These are phyloP conservation scores for Tetraodon nigroviridis DNA, from an alignment of 2,113 vertebrate genomes.

Conservation along the genomic window DNA sequence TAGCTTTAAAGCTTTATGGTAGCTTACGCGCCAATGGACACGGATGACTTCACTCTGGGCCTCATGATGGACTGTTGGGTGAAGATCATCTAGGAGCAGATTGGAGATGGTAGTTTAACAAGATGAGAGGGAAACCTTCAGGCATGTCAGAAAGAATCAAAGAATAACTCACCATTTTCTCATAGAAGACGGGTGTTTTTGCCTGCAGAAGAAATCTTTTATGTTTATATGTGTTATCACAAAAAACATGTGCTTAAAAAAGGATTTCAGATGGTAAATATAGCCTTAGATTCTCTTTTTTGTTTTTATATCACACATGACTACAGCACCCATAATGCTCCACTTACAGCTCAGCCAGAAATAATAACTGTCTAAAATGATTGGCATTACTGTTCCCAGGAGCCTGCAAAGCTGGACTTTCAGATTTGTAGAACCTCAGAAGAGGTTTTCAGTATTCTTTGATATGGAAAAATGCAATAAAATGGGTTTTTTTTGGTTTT, in stretches of 20 bases:
- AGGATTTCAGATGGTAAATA: too few species aligned
- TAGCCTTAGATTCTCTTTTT: too few species aligned
- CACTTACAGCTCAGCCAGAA: too few species aligned
- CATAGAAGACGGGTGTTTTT: conserved; percentile 80
- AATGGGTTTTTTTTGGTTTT: too few species aligned
- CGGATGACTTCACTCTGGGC: conserved; percentile 93
- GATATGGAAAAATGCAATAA: too few species aligned
- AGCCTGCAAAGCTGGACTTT: too few species aligned
- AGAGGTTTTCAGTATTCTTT: too few species aligned
- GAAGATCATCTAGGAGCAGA: conserved; percentile 85
- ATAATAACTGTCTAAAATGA: too few species aligned
- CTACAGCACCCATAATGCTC: too few species aligned
- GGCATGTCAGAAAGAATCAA: not conserved
- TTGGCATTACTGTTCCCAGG: too few species aligned
- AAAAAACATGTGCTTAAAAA: not conserved
- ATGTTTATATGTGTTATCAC: not conserved
- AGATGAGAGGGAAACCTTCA: not conserved
- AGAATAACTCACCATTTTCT: conserved; percentile 82
- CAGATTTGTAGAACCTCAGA: too few species aligned
- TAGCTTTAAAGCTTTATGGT: not conserved
- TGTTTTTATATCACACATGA: too few species aligned
- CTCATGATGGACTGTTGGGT: conserved; percentile 90
- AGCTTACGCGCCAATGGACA: conserved; percentile 92
- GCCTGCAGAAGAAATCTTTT: conserved; percentile 72
- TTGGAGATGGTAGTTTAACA: not conserved